Percentiles rank a stretch among this genome's conserved stretches.
These are phyloP conservation scores for Aphidoletes aphidimyza DNA, from an alignment of 2,888 invertebrate genomes.

Conservation along the genomic window DNA sequence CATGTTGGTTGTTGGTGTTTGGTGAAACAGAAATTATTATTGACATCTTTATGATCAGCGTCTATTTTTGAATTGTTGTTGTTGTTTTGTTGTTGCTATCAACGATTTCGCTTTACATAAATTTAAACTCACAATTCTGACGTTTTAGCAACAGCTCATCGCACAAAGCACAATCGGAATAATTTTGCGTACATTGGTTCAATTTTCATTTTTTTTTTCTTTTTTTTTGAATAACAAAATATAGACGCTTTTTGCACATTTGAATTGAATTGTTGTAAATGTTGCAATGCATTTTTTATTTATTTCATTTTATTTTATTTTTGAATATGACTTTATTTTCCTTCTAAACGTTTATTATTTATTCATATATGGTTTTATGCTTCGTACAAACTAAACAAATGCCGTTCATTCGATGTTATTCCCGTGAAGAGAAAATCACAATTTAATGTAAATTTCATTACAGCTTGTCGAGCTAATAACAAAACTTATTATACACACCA, in stretches of 20 bases:
- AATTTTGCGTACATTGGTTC: constrained; percentile 46
- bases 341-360: constrained; percentile 24
- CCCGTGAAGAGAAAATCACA: constrained; percentile 6
- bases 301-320: no score
- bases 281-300: not conserved
- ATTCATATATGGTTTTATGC: constrained; percentile 21
- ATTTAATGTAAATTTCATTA: constrained; percentile 49
- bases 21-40: constrained; percentile 15
- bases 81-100: not conserved
- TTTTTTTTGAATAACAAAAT: not conserved
- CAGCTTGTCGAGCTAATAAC: not conserved
- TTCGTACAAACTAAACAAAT: not conserved
- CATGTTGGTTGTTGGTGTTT: not conserved
- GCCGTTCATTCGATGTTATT: not conserved
- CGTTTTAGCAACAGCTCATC: not conserved
- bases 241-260: not conserved
- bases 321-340: constrained; percentile 37
- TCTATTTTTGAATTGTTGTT: not conserved
- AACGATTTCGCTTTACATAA: constrained; percentile 14
- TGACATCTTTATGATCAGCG: constrained; percentile 14
- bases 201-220: not conserved
- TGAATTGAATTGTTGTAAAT: constrained; percentile 45
- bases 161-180: not conserved
- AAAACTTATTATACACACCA: not conserved
- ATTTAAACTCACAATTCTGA: constrained; percentile 1